Evolutionary conservation across 1,140 invertebrate species (phyloP), one percentile per base, ranked within the genome.

Genomic region (Vanessa atalanta): DNA sequence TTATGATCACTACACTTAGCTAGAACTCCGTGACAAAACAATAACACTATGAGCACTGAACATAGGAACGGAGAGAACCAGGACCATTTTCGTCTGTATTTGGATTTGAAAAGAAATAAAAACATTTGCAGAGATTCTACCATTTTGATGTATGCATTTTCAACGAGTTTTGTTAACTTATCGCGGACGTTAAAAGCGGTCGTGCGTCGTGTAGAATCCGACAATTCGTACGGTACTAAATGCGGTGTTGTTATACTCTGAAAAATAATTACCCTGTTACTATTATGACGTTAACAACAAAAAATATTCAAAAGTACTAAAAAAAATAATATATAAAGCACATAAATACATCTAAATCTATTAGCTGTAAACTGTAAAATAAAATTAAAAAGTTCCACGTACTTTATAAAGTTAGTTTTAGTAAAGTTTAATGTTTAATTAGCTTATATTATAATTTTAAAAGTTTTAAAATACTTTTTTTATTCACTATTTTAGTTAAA

Each of bases 41-140:
- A 93, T 90, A 93, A 90, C 88, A 92, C 87, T 90, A 88, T 92
- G 80, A 89, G 88, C 81, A 90, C 90, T 91, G 88, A 94, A 90
- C 88, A 94, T 88, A 93, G 78, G 82, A 93, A 87, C 73, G 90
- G 90, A 83, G 89, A 93, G 83, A 90, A 94, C 86, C 91, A 93
- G 68, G 88, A 88, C 83, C 83, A 94, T 96, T 96, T 96, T 93
- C 96, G 95, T 89, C 96, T 94, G 93, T 96, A 96, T 92, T 96
- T 97, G 47, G 96, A 96, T 93, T 96, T 96, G 93, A 96, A 96
- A 88, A 96, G 94, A 93, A 97, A 96, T 94, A 96, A 95, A 94
- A 96, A 96, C 95, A 96, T 96, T 95, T 96, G 95, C 88, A 96
- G 89, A 83, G 94, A 94, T 94, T 95, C 95, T 95, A 96, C 95